These are phyloP conservation scores for Cactoblastis cactorum DNA, from an alignment of 2,888 invertebrate species.

Conservation along the genomic window DNA sequence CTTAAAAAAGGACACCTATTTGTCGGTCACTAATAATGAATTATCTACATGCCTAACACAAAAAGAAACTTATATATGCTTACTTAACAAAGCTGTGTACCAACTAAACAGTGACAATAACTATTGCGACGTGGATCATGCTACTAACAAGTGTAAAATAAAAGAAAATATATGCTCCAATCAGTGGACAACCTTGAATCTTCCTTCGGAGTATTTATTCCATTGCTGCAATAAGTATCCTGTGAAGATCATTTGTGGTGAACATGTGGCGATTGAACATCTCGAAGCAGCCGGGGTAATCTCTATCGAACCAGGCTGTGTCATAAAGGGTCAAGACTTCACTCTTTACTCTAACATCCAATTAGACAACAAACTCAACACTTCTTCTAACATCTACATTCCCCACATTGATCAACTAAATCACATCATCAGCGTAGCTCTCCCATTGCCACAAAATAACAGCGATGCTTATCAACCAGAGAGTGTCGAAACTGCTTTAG, in stretches of 20 bases:
- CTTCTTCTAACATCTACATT: background rate
- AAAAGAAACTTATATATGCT: background rate
- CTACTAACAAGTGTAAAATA: background rate
- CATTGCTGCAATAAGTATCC: background rate
- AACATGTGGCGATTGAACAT: background rate
- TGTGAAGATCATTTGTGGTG: background rate
- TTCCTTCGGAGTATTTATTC: background rate
- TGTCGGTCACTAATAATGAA: too few species aligned
- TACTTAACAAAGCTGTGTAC: background rate
- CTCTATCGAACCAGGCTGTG: background rate
- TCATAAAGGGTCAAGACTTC: background rate
- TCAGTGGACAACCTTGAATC: background rate
- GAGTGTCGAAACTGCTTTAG: background rate
- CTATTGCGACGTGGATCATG: background rate
- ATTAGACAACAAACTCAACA: background rate
- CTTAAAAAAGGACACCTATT: too few species aligned
- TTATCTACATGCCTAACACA: background rate
- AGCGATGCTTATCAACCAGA: background rate
- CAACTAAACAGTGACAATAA: background rate
- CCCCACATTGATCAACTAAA: background rate
- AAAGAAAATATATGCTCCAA: background rate
- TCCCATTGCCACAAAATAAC: background rate
- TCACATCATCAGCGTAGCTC: background rate
- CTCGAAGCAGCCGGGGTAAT: background rate
- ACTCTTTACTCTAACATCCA: background rate